Percentiles rank a stretch among this genome's conserved stretches.
Evolutionary conservation across 37 sponge, comb jelly and placozoan species (phyloP).

Genomic region (Crambe crambe): DNA sequence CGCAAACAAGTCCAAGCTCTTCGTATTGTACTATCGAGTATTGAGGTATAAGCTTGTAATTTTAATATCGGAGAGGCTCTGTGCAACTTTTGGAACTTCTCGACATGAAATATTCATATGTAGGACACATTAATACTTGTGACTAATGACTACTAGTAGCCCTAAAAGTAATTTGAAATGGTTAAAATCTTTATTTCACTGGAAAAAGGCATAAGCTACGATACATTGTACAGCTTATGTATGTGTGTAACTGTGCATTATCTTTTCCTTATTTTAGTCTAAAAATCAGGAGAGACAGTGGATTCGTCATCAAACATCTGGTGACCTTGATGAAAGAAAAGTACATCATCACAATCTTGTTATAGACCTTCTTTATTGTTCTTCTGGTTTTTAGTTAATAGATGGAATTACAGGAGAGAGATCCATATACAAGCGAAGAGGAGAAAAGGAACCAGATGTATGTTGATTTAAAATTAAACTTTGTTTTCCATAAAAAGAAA

Average conservation of each 20-base stretch:
- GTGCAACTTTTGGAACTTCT: too few species aligned
- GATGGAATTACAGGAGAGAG: constrained; percentile 89
- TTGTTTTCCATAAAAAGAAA: background rate
- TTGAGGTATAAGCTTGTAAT: constrained; percentile 65
- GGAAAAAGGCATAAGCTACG: too few species aligned
- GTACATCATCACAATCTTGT: too few species aligned
- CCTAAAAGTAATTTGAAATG: too few species aligned
- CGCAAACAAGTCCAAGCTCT: constrained; percentile 66
- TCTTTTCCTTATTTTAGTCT: constrained; percentile 41
- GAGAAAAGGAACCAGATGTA: constrained; percentile 72
- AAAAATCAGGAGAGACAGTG: constrained; percentile 82
- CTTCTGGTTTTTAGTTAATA: constrained; percentile 47
- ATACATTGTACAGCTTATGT: too few species aligned
- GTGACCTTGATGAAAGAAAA: constrained; percentile 92
- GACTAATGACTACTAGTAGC: too few species aligned
- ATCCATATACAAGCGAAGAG: constrained; percentile 82
- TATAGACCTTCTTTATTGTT: background rate
- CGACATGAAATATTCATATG: too few species aligned
- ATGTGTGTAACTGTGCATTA: too few species aligned
- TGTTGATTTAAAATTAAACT: background rate
- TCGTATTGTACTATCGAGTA: constrained; percentile 50
- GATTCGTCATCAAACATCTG: constrained; percentile 86
- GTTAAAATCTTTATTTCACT: too few species aligned
- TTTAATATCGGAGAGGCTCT: background rate
- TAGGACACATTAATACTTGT: too few species aligned